Evolutionary conservation across 2,888 invertebrate species (phyloP).

Genomic region (Heliothis peltigera): DNA sequence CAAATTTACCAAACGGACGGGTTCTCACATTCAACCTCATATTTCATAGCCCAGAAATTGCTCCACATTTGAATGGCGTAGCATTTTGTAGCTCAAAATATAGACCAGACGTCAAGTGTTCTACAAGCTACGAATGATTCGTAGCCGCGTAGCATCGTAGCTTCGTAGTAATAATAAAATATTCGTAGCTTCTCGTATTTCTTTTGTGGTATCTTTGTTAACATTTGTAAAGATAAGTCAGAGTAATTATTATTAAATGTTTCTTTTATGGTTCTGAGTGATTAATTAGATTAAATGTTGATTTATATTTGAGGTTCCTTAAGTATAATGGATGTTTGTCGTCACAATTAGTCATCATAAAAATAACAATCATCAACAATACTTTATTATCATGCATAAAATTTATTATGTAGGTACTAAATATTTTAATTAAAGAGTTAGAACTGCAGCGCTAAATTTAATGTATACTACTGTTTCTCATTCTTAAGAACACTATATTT

Average conservation of each 20-base stretch:
- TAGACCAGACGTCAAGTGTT: slow-evolving; percentile 47
- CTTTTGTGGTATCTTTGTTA: slow-evolving; percentile 43
- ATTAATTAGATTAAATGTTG: slow-evolving; percentile 25
- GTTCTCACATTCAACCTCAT: slow-evolving; percentile 34
- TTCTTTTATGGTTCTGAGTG: slow-evolving; percentile 36
- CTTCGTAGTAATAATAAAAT: slow-evolving; percentile 46
- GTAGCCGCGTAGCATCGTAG: slow-evolving; percentile 38
- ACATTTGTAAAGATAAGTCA: slow-evolving; percentile 39
- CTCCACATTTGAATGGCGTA: slow-evolving; percentile 29
- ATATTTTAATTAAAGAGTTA: background rate
- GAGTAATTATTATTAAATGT: slow-evolving; percentile 49
- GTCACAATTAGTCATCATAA: background rate
- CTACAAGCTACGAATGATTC: slow-evolving; percentile 52
- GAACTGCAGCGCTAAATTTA: background rate
- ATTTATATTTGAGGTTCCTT: slow-evolving; percentile 2
- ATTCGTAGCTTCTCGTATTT: slow-evolving; percentile 43
- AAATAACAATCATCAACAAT: background rate
- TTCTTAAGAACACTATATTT: background rate
- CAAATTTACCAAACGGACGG: slow-evolving; percentile 13
- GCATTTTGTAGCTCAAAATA: slow-evolving; percentile 35
- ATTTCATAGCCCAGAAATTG: slow-evolving; percentile 37
- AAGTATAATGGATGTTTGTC: background rate
- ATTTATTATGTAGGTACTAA: no score
- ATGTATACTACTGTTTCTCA: background rate
- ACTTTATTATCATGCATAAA: no score